These are phyloP conservation scores for Drosophila gaucha DNA, from an alignment of 2,888 invertebrate species.

Conservation along the genomic window DNA sequence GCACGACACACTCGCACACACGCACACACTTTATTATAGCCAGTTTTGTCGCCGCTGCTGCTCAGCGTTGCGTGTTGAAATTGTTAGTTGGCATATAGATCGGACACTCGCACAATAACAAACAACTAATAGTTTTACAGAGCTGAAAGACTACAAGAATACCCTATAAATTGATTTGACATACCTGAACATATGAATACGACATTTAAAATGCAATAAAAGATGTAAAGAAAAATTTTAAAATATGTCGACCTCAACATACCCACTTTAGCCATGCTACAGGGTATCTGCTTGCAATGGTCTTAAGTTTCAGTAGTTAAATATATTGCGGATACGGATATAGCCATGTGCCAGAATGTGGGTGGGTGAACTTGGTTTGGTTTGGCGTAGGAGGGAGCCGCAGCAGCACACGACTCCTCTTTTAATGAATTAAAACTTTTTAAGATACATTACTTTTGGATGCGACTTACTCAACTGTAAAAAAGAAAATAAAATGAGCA, in stretches of 20 bases:
- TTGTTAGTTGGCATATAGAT: slow-evolving; percentile 47
- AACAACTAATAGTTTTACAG: not conserved
- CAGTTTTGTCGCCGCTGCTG: slow-evolving; percentile 59
- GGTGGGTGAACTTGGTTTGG: slow-evolving; percentile 34
- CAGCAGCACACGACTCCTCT: not conserved
- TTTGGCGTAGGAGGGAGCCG: no score
- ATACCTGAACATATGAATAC: no score
- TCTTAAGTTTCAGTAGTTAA: slow-evolving; percentile 13
- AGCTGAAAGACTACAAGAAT: not conserved
- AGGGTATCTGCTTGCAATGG: slow-evolving; percentile 28
- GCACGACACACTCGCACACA: slow-evolving; percentile 7
- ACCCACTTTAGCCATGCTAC: not conserved
- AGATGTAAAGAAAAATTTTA: no score
- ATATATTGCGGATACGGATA: slow-evolving; percentile 39
- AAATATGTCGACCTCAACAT: not conserved
- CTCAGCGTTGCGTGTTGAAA: slow-evolving; percentile 65
- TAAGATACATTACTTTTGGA: slow-evolving; percentile 30
- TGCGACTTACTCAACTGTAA: slow-evolving; percentile 1
- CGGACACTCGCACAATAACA: slow-evolving; percentile 39
- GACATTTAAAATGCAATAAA: no score
- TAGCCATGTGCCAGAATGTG: slow-evolving; percentile 34
- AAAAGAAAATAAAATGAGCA: slow-evolving; percentile 27
- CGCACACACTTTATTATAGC: slow-evolving; percentile 56
- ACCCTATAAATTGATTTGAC: slow-evolving; percentile 4
- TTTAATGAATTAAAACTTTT: slow-evolving; percentile 18